Base-by-base conservation (phyloP, 2,888 invertebrate genomes). In the Rosalia funebris region DNA sequence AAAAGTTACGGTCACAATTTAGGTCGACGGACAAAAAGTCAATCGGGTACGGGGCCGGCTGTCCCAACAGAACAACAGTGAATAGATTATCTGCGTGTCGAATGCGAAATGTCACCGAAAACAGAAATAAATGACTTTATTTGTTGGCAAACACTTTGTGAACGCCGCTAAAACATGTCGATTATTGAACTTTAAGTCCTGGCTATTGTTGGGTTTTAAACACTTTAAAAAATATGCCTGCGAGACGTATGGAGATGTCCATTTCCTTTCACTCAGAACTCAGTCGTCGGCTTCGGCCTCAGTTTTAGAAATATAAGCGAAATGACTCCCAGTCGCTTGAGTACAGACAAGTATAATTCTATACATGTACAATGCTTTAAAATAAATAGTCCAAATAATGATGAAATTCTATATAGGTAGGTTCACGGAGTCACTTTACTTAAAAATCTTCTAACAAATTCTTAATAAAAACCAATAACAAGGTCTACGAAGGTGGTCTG, bases 121-220 rank as follows among this genome's bases (percentile, higher is more conserved):
- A 70, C 63, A 46, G 66, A 66, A 73, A 74, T 74, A 72, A 73
- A 74, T 73, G 73, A 68, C 68, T 68, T 62, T 69, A 74, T 74
- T 74, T 74, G 74, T 74, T 74, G 67, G 59, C 71, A 68, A 73
- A 74, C 73, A 74, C 74, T 74, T 74, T 73, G 73, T 63, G 46
- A 62, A 66, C 57, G 72, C 73, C 74, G 73, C 71, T 69, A 68
- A 66, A 69, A 53, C 42, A 53, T 53, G 11, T 34, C 50, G 39
- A 50, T 50, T 50, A 50, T 50, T 41, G 50, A 41, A 39, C 25
- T 20, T 39, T 50, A 50, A 50, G 15, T 39, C 11, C 16, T 10
- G 34, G 2, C 34, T n/a, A 34, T 34, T 34, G 34, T 34, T 11
- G 19, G 39, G 25, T 20, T 50, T 50, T 50, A 25, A 25, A 25